A percentile compares a stretch with the other conserved stretches of the same genome.
phyloP scores from a whole-genome alignment of 1,140 invertebrate species.

The Belonocnema kinseyi region DNA sequence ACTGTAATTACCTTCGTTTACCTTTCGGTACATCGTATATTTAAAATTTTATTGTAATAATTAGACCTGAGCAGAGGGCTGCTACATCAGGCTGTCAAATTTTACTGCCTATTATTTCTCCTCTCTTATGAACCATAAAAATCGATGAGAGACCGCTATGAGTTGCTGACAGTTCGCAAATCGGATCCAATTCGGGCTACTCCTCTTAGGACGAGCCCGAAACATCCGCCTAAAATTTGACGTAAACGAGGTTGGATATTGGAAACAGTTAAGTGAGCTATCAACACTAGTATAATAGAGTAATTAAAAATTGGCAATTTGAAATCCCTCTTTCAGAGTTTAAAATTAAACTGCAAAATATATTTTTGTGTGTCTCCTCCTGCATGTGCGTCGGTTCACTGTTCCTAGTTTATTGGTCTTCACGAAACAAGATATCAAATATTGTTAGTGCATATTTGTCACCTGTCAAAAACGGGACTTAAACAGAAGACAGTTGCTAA shows the following conservation, averaged over 20 bases:
- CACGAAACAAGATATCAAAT: too few species aligned
- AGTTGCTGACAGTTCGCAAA: neutral
- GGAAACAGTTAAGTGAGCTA: constrained; percentile 3
- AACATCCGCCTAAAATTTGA: constrained; percentile 1
- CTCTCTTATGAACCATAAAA: neutral
- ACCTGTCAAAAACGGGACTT: too few species aligned
- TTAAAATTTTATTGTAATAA: constrained; percentile 30
- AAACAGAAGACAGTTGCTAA: constrained; percentile 30
- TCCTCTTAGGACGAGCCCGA: too few species aligned
- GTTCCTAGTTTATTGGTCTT: too few species aligned
- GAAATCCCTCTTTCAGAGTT: constrained; percentile 31
- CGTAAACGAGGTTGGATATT: constrained; percentile 4
- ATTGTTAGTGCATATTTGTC: too few species aligned
- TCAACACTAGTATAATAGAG: neutral
- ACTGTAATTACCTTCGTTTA: neutral
- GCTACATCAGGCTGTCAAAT: constrained; percentile 36
- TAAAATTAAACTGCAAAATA: too few species aligned
- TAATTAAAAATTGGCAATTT: constrained; percentile 55
- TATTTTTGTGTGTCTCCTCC: too few species aligned
- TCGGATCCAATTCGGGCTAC: too few species aligned
- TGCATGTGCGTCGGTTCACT: too few species aligned
- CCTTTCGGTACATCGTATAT: neutral
- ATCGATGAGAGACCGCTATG: neutral
- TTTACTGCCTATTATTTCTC: constrained; percentile 38
- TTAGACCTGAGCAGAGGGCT: constrained; percentile 34